Percentiles rank a stretch among this genome's conserved stretches.
Evolutionary conservation across 2,113 vertebrate species (phyloP).

Genomic region (Pogonocichla stellata): DNA sequence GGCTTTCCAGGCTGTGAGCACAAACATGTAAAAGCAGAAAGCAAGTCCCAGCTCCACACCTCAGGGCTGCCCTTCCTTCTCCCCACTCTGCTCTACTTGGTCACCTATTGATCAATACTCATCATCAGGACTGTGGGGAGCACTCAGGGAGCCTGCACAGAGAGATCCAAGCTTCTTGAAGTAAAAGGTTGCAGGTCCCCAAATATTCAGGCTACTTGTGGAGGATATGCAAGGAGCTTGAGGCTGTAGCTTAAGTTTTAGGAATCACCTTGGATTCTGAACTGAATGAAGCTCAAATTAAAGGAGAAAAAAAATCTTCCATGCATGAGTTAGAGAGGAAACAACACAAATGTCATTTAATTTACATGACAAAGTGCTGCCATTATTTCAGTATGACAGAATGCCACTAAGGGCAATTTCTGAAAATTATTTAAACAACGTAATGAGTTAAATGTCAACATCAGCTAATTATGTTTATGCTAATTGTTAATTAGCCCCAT

Average conservation of each 20-base stretch:
- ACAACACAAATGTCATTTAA: constrained; percentile 84
- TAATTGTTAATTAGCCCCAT: constrained; percentile 98
- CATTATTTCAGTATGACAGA: constrained; percentile 87
- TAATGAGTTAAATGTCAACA: constrained; percentile 93
- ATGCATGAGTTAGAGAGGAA: constrained; percentile 40
- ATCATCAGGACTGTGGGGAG: neutral
- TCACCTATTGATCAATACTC: neutral
- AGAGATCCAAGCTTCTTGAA: neutral
- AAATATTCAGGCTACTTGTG: neutral
- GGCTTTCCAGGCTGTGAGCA: neutral
- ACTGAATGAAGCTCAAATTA: neutral
- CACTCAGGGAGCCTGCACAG: neutral
- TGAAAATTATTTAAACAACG: constrained; percentile 98
- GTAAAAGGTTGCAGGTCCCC: neutral
- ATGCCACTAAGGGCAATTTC: constrained; percentile 90
- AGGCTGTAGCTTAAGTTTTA: neutral
- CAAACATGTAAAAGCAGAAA: neutral
- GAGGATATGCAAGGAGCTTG: neutral
- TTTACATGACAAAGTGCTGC: constrained; percentile 88
- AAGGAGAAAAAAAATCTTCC: neutral
- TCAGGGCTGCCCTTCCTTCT: neutral
- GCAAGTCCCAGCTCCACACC: neutral
- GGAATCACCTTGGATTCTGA: constrained; percentile 13
- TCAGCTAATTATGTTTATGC: constrained; percentile 98
- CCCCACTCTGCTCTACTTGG: rapidly evolving